These are phyloP conservation scores for Delichon dasypus DNA, from an alignment of 2,797 vertebrate species.

Conservation along the genomic window DNA sequence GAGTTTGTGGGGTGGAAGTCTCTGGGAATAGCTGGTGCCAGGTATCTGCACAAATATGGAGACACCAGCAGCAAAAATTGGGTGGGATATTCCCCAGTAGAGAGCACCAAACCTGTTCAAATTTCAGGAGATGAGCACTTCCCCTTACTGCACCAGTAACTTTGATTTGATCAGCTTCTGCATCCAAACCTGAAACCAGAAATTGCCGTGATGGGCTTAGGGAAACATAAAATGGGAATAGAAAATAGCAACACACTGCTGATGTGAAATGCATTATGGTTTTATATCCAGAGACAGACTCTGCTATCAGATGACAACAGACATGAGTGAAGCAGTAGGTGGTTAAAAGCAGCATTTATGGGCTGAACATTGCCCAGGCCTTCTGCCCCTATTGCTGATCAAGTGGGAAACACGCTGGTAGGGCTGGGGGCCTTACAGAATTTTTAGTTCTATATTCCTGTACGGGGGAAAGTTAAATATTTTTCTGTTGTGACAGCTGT, in stretches of 20 bases:
- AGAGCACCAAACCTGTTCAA: not conserved
- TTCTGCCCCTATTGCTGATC: not conserved
- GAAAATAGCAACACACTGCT: not conserved
- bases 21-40: not conserved
- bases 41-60: not conserved
- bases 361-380: not conserved
- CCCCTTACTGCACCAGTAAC: rapidly evolving
- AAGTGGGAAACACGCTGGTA: not conserved
- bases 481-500: slow-evolving; percentile 1
- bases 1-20: not conserved
- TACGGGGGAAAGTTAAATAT: not conserved
- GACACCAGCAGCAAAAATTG: not conserved
- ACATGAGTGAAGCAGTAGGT: not conserved
- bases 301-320: not conserved
- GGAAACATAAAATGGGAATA: not conserved
- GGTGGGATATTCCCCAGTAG: not conserved
- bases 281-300: not conserved
- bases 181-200: not conserved
- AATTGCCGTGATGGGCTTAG: not conserved
- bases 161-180: not conserved
- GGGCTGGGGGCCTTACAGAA: not conserved
- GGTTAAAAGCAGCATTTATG: not conserved
- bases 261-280: not conserved
- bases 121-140: not conserved
- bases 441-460: not conserved